These are phyloP conservation scores for Polydrusus tereticollis DNA, from an alignment of 2,888 invertebrate genomes.

Conservation along the genomic window DNA sequence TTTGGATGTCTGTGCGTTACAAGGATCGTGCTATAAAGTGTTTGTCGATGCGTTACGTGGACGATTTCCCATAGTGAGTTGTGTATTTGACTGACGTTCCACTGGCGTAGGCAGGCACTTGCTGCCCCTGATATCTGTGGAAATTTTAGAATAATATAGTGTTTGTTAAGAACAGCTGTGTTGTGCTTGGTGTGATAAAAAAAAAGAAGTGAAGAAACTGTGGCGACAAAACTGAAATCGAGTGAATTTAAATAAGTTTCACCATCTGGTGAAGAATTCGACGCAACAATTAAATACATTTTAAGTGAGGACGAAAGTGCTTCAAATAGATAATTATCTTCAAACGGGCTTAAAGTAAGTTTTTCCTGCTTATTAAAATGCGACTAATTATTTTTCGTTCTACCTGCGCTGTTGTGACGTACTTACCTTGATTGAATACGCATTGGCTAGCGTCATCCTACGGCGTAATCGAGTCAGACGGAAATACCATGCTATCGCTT, in stretches of 20 bases:
- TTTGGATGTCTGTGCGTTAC: background rate
- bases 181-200: conserved; percentile 2
- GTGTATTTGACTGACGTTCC: conserved; percentile 48
- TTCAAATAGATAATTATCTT: background rate
- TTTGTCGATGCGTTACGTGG: conserved; percentile 22
- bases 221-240: background rate
- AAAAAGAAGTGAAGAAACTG: background rate
- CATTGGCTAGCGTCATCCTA: conserved; percentile 18
- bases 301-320: background rate
- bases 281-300: background rate
- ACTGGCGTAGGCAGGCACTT: conserved; percentile 48
- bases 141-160: conserved; percentile 12
- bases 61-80: conserved; percentile 40
- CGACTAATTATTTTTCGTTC: conserved; percentile 5
- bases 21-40: conserved; percentile 14
- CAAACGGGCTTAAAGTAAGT: background rate
- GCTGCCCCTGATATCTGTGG: conserved; percentile 8
- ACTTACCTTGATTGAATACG: conserved; percentile 14
- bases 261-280: background rate
- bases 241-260: background rate
- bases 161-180: conserved; percentile 2
- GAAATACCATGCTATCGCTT: conserved; percentile 25
- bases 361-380: background rate
- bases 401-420: conserved; percentile 7
- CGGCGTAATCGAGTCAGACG: conserved; percentile 23